phyloP scores from a whole-genome alignment of 2,113 vertebrate species.

The Galemys pyrenaicus region DNA sequence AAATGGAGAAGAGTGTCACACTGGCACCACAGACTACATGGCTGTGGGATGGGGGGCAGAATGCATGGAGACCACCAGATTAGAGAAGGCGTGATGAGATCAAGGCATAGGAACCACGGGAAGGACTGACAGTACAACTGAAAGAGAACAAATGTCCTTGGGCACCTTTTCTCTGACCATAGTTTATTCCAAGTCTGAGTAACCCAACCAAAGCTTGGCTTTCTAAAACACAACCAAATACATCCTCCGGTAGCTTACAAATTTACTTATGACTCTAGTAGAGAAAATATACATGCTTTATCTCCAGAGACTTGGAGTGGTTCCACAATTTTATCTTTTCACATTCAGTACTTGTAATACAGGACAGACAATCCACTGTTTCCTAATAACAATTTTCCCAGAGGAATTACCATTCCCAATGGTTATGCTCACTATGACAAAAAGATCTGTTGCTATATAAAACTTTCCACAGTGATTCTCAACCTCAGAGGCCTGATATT shows the following conservation, averaged over 20 bases:
- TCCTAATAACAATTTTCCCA: not conserved
- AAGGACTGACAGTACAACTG: not conserved
- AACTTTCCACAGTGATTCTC: not conserved
- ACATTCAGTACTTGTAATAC: not conserved
- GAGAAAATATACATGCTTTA: not conserved
- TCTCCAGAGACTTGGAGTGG: not conserved
- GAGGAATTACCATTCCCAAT: not conserved
- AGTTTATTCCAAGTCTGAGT: not conserved
- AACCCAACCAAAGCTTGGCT: not conserved
- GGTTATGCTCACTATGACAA: not conserved
- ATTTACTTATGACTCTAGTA: not conserved
- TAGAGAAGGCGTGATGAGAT: not conserved
- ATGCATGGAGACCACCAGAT: not conserved
- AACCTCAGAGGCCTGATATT: not conserved
- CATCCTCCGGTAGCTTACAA: not conserved
- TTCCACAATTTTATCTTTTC: not conserved
- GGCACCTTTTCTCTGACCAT: not conserved
- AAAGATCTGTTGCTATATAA: not conserved
- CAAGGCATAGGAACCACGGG: fast-evolving
- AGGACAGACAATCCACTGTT: not conserved
- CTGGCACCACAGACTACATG: fast-evolving
- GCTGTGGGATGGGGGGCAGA: not conserved
- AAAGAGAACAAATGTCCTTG: not conserved
- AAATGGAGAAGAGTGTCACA: not conserved
- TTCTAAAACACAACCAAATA: not conserved